A percentile compares a stretch with the other conserved stretches of the same genome.
Conservation (phyloP, 2,888 invertebrate species). For the Acronicta psi region DNA sequence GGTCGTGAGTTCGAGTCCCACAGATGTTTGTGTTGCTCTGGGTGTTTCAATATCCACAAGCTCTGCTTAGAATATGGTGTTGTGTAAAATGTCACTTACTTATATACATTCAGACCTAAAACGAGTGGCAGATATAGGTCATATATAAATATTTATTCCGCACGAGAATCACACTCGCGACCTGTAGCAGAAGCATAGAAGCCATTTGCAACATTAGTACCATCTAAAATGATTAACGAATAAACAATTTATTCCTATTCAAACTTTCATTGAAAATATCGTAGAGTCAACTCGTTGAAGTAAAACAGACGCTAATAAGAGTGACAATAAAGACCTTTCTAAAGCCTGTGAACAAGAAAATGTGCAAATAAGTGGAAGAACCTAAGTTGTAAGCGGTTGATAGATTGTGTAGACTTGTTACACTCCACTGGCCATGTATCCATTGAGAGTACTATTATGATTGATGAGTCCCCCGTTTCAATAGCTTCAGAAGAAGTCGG, state of each 20-base stretch:
- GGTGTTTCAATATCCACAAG: too few relatives aligned
- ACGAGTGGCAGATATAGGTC: too few relatives aligned
- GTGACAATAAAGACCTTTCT: not conserved
- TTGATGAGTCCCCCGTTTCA: constrained; percentile 42
- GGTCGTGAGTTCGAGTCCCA: too few relatives aligned
- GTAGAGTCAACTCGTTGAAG: not conserved
- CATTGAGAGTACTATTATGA: constrained; percentile 39
- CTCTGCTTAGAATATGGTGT: too few relatives aligned
- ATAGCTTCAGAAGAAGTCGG: constrained; percentile 23
- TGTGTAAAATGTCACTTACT: too few relatives aligned
- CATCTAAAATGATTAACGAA: too few relatives aligned
- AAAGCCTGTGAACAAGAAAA: constrained; percentile 8
- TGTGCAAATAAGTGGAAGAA: constrained; percentile 34
- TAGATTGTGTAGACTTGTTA: constrained; percentile 42
- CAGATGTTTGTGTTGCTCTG: too few relatives aligned
- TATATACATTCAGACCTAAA: too few relatives aligned
- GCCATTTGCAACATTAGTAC: too few relatives aligned
- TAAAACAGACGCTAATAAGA: constrained; percentile 1
- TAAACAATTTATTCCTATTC: not conserved
- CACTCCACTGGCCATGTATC: constrained; percentile 16
- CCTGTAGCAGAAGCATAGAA: too few relatives aligned
- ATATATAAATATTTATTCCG: too few relatives aligned
- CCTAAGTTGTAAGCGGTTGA: constrained; percentile 42
- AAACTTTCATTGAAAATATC: not conserved
- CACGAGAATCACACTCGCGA: too few relatives aligned